Evolutionary conservation across 2,888 invertebrate species (phyloP).

Genomic region (Muscina levida): DNA sequence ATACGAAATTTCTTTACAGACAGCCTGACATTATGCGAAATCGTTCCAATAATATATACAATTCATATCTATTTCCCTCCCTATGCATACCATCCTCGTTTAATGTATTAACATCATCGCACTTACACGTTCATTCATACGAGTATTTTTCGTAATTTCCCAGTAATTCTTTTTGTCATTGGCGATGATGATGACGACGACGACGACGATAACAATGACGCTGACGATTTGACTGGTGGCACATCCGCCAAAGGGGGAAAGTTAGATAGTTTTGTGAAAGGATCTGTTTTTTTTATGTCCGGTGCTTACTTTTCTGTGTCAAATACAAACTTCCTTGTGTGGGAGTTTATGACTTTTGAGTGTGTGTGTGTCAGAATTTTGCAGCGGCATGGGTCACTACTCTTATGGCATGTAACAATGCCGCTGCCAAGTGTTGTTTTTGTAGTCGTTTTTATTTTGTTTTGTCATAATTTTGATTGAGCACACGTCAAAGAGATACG

Average conservation of each 20-base stretch:
- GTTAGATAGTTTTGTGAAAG: no score
- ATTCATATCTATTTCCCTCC: no score
- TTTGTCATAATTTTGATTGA: constrained; percentile 78
- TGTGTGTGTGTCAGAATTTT: no score
- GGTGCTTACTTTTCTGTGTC: not conserved
- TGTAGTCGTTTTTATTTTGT: constrained; percentile 66
- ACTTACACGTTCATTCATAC: constrained; percentile 13
- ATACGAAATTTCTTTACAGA: no score
- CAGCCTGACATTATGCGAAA: no score
- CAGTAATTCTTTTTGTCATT: constrained; percentile 30
- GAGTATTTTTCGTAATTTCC: constrained; percentile 4
- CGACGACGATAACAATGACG: constrained; percentile 16
- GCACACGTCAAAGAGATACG: constrained; percentile 69
- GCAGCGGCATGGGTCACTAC: not conserved
- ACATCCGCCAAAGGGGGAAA: no score
- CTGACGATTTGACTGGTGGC: no score
- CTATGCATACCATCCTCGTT: not conserved
- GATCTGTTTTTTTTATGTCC: no score
- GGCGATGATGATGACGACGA: not conserved
- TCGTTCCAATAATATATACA: no score
- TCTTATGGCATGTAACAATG: not conserved
- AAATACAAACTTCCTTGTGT: not conserved
- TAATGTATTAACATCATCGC: not conserved
- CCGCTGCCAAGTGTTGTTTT: constrained; percentile 28
- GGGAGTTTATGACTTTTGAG: no score